Conservation (phyloP, 2,797 vertebrate species). For the Rhinoraja longicauda region DNA sequence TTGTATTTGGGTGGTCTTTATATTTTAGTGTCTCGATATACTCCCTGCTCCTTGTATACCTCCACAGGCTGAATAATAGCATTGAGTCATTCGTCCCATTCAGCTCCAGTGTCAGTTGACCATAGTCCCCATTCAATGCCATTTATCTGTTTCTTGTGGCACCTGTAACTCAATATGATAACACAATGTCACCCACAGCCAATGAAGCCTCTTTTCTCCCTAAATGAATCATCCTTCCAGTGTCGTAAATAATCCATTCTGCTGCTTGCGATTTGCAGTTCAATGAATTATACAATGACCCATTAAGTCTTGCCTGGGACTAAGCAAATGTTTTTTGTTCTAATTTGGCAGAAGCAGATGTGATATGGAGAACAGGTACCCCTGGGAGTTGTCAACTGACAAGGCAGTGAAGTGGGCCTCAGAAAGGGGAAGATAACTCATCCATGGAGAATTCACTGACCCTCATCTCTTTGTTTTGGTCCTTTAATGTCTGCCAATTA, state of each 20-base stretch:
- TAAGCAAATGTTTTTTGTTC: constrained; percentile 39
- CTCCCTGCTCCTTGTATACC: constrained; percentile 20
- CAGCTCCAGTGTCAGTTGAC: constrained; percentile 37
- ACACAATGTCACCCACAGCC: constrained; percentile 34
- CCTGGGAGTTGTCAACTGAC: constrained; percentile 38
- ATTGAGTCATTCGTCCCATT: constrained; percentile 21
- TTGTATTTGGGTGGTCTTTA: constrained; percentile 33
- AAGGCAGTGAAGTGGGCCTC: constrained; percentile 37
- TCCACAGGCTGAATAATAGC: constrained; percentile 28
- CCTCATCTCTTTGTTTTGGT: constrained; percentile 38
- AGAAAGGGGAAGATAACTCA: constrained; percentile 36
- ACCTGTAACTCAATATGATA: constrained; percentile 37
- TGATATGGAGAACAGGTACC: constrained; percentile 39
- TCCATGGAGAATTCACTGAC: constrained; percentile 39
- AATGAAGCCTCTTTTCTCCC: constrained; percentile 27
- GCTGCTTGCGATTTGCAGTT: constrained; percentile 36
- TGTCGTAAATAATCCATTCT: constrained; percentile 38
- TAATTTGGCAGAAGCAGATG: constrained; percentile 39
- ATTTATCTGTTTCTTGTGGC: constrained; percentile 36
- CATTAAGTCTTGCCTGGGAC: constrained; percentile 38
- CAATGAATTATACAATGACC: constrained; percentile 37
- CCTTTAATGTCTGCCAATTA: constrained; percentile 37
- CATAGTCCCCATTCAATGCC: constrained; percentile 28
- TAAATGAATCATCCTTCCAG: constrained; percentile 29
- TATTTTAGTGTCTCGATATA: constrained; percentile 18